Percentiles rank a stretch among this genome's conserved stretches.
Evolutionary conservation across 2,888 invertebrate genomes (phyloP).

Genomic region (Zygaena filipendulae): DNA sequence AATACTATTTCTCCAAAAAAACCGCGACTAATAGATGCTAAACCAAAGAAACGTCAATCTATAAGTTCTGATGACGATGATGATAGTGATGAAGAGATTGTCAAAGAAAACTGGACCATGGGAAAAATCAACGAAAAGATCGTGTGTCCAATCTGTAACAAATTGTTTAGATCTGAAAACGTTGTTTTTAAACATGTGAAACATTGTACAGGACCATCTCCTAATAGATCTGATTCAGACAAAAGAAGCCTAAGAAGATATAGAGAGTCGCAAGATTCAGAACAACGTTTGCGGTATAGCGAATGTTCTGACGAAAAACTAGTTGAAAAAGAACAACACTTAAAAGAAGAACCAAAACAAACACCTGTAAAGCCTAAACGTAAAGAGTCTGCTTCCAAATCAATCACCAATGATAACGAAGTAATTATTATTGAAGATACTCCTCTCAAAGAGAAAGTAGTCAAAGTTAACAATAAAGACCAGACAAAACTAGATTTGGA

Average conservation of each 20-base stretch:
- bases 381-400: conserved; percentile 28
- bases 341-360: conserved; percentile 28
- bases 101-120: conserved; percentile 61
- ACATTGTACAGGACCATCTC: conserved; percentile 59
- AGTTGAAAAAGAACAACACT: too few species aligned
- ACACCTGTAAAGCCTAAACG: conserved; percentile 32
- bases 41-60: conserved; percentile 24
- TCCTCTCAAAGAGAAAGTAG: conserved; percentile 27
- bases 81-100: conserved; percentile 31
- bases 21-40: conserved; percentile 38
- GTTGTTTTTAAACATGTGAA: conserved; percentile 64
- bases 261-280: conserved; percentile 37
- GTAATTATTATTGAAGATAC: conserved; percentile 42
- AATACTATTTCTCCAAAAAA: too few species aligned
- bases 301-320: conserved; percentile 33
- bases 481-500: background rate
- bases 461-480: conserved; percentile 17
- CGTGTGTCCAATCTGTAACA: conserved; percentile 59
- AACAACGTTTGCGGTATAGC: conserved; percentile 31
- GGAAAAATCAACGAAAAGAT: conserved; percentile 65
- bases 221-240: conserved; percentile 50
- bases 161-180: conserved; percentile 59
- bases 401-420: conserved; percentile 28
- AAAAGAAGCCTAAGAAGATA: conserved; percentile 36
- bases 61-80: conserved; percentile 34